Conservation (phyloP, 2,888 invertebrate species). For the Drosophila cracens region DNA sequence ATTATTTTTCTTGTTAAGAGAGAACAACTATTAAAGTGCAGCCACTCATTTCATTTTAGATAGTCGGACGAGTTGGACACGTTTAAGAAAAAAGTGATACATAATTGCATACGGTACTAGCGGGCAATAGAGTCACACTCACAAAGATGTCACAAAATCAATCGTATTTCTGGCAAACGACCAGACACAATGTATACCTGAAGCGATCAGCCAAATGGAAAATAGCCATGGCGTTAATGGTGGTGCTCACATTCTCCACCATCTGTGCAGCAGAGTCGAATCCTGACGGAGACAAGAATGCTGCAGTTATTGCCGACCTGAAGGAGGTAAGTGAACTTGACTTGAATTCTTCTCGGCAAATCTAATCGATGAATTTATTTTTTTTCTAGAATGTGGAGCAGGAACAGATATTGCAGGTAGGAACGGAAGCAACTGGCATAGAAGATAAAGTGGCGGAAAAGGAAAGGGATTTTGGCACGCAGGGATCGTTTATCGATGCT, state of each 20-base stretch:
- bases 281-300: constrained; percentile 69
- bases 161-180: constrained; percentile 84
- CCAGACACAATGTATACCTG: constrained; percentile 83
- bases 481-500: constrained; percentile 94
- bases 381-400: constrained; percentile 46
- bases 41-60: constrained; percentile 61
- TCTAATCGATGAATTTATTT: background rate
- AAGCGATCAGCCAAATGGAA: constrained; percentile 83
- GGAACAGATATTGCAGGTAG: constrained; percentile 27
- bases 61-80: constrained; percentile 54
- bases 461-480: constrained; percentile 73
- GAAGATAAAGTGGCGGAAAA: constrained; percentile 48
- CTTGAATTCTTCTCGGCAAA: background rate
- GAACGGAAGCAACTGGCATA: constrained; percentile 29
- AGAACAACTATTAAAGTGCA: constrained; percentile 34
- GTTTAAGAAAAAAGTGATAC: constrained; percentile 18
- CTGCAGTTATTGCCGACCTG: constrained; percentile 58
- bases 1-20: constrained; percentile 4
- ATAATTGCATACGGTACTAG: constrained; percentile 37
- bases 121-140: constrained; percentile 21
- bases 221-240: constrained; percentile 81
- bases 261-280: constrained; percentile 81
- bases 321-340: constrained; percentile 62
- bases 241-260: constrained; percentile 82
- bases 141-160: constrained; percentile 84